These are phyloP conservation scores for Drosophila anomelani DNA, from an alignment of 2,888 invertebrate species.

Conservation along the genomic window DNA sequence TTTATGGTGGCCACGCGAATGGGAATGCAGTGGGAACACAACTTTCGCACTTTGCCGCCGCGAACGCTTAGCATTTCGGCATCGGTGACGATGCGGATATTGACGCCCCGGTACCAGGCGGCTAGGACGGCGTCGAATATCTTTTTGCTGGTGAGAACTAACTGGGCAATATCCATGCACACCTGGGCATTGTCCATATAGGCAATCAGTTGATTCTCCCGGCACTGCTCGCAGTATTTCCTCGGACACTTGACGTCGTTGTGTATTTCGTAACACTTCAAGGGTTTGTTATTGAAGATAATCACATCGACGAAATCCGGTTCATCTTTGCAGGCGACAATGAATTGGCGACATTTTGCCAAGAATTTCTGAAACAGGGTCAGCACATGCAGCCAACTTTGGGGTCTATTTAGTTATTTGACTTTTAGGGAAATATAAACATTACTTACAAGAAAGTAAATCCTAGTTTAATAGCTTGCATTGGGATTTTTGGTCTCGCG, in stretches of 20 bases:
- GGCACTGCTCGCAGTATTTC: conserved; percentile 23
- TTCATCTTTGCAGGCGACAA: background rate
- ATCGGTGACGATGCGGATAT: conserved; percentile 36
- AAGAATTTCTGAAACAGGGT: background rate
- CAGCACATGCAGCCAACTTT: conserved; percentile 1
- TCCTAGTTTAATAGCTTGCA: background rate
- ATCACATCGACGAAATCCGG: conserved; percentile 18
- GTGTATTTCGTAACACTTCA: background rate
- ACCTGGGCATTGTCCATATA: conserved; percentile 28
- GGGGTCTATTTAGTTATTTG: no score
- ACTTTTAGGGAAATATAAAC: no score
- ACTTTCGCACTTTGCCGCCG: background rate
- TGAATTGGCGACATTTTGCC: background rate
- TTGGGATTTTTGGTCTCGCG: background rate
- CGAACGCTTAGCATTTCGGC: conserved; percentile 22
- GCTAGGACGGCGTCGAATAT: conserved; percentile 6
- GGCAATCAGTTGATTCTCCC: background rate
- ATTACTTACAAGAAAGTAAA: background rate
- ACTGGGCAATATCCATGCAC: conserved; percentile 31
- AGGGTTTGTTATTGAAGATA: conserved; percentile 41
- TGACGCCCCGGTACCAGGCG: conserved; percentile 29
- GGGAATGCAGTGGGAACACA: conserved; percentile 11
- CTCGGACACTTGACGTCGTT: background rate
- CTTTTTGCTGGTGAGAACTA: conserved; percentile 15
- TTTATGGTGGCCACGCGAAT: background rate